Percentiles rank a stretch among this genome's conserved stretches.
Conservation (phyloP, 2,888 invertebrate species). For the Beris morrisii region DNA sequence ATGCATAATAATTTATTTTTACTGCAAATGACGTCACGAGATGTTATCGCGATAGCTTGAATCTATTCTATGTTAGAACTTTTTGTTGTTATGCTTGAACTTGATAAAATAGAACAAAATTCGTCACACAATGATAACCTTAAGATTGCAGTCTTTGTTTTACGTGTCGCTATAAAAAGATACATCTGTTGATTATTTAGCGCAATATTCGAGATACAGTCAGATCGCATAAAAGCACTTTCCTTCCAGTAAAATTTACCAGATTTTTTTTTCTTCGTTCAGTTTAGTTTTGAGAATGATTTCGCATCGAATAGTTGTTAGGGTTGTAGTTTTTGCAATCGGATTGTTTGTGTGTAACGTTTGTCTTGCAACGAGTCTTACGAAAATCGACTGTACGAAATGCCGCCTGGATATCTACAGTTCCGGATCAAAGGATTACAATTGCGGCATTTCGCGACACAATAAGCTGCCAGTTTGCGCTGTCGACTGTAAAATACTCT, state of each 20-base stretch:
- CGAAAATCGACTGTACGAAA: constrained; percentile 21
- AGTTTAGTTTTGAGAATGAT: not conserved
- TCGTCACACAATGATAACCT: constrained; percentile 28
- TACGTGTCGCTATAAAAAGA: constrained; percentile 31
- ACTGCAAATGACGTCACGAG: constrained; percentile 30
- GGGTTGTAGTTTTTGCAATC: not conserved
- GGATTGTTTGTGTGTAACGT: not conserved
- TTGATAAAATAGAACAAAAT: constrained; percentile 29
- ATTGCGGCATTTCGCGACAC: constrained; percentile 26
- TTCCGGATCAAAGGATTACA: constrained; percentile 24
- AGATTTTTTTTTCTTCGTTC: no score
- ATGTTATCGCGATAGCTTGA: constrained; percentile 20
- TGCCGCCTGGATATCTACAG: constrained; percentile 25
- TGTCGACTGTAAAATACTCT: constrained; percentile 18
- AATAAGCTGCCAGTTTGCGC: constrained; percentile 17
- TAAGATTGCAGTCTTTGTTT: constrained; percentile 23
- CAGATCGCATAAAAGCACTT: constrained; percentile 11
- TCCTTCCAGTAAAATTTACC: no score
- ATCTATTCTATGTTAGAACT: constrained; percentile 21
- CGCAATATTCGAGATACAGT: constrained; percentile 23
- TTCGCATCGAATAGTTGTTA: not conserved
- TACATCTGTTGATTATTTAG: constrained; percentile 29
- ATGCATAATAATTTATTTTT: constrained; percentile 30
- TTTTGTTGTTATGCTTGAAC: constrained; percentile 30
- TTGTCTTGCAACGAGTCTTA: not conserved